Evolutionary conservation across 2,113 vertebrate genomes (phyloP).

Genomic region (Suncus etruscus): DNA sequence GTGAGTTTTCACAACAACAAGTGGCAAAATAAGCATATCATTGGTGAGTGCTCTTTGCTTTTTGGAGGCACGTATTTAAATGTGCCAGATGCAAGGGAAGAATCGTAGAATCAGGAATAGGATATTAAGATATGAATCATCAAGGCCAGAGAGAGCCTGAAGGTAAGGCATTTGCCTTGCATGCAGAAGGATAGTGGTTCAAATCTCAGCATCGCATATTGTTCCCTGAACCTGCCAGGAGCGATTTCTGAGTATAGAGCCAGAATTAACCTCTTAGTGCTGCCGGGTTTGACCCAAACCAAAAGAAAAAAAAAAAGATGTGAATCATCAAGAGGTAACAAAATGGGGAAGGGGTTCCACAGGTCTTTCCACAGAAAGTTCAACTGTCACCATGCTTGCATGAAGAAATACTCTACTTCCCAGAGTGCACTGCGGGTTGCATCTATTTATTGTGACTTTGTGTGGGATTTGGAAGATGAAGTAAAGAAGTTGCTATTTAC

Average conservation of each 20-base stretch:
- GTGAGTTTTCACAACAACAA: conserved; percentile 20
- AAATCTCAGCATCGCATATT: too few relatives aligned
- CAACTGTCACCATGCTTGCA: background rate
- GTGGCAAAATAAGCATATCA: background rate
- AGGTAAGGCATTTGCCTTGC: too few relatives aligned
- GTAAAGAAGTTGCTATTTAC: background rate
- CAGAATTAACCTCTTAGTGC: too few relatives aligned
- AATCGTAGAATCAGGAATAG: background rate
- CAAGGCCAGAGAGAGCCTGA: background rate
- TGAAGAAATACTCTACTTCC: too few relatives aligned
- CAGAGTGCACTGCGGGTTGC: too few relatives aligned
- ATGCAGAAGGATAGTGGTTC: too few relatives aligned
- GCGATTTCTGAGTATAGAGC: too few relatives aligned
- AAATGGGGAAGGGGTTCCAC: background rate
- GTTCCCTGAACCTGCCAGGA: too few relatives aligned
- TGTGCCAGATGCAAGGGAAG: background rate
- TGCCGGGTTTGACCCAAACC: too few relatives aligned
- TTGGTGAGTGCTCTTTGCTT: background rate
- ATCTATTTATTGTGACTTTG: background rate
- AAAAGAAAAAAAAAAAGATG: background rate
- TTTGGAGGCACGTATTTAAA: conserved; percentile 8
- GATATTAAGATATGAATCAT: background rate
- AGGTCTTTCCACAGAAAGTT: background rate
- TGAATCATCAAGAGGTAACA: background rate
- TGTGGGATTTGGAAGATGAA: background rate